Conservation (phyloP, 2,888 invertebrate genomes). For the Pyrgus malvae region DNA sequence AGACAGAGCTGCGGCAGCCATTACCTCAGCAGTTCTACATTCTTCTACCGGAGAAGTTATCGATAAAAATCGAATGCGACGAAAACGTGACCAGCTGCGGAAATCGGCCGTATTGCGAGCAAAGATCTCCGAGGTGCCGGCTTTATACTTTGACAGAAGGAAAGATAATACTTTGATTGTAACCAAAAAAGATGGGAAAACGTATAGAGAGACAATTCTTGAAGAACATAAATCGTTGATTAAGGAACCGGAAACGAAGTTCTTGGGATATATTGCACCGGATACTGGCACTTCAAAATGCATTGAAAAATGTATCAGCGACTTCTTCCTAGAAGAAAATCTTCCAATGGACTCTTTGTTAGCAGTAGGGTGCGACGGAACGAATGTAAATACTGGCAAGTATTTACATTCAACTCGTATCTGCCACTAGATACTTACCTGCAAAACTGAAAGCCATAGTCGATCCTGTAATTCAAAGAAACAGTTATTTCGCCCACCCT, state of each 20-base stretch:
- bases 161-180: slow-evolving; percentile 28
- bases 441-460: no score
- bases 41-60: slow-evolving; percentile 5
- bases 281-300: neutral
- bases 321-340: neutral
- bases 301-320: neutral
- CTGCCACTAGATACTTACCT: no score
- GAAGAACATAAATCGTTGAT: neutral
- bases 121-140: slow-evolving; percentile 12
- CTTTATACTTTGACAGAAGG: slow-evolving; percentile 32
- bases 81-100: slow-evolving; percentile 15
- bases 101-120: neutral
- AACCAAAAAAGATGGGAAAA: slow-evolving; percentile 20
- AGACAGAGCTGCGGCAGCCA: slow-evolving; percentile 32
- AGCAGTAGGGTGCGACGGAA: neutral
- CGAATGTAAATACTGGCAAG: neutral
- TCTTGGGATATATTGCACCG: neutral
- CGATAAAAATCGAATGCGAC: slow-evolving; percentile 19
- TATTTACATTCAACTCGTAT: no score
- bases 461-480: neutral
- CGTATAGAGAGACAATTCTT: neutral
- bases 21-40: slow-evolving; percentile 30
- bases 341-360: neutral
- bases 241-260: neutral
- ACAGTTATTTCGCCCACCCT: neutral